Base-by-base conservation (phyloP, 2,888 invertebrate genomes). In the Pheosia tremula region DNA sequence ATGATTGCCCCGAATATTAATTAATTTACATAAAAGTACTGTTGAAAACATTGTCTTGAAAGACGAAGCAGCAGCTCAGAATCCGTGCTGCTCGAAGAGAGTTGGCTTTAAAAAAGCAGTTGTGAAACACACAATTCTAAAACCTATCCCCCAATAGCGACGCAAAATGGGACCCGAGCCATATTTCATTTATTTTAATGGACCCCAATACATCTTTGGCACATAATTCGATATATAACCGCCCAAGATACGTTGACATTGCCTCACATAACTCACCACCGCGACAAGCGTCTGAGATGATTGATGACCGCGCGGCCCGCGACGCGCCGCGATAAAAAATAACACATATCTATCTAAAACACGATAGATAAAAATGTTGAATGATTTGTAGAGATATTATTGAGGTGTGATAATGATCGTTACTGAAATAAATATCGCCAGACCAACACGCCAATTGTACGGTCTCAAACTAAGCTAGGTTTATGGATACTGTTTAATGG, bases 191-290 rank as follows among this genome's bases (percentile, higher is more conserved):
- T 50, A 24, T 50, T 50, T 50, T 50, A 50, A 50, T 24, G 7
- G 24, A 50, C 50, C 24, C 24, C 24, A 50, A 55, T 55, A 55
- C 24, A 8, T 54, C 36, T 54, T 37, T 38, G 13, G 37, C n/a
- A n/a, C 39, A 55, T 55, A 39, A 55, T 39, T 55, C 55, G 10
- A 55, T 55, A 37, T 55, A 39, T 11, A 55, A 55, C 38, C 39
- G 36, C n/a, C 55, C 11, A 55, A 39, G 55, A 55, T 55, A 11
- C 39, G 39, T 38, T 55, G 55, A 55, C 55, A 55, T n/a, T 13
- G 55, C 39, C n/a, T 38, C n/a, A 39, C 38, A 55, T 55, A 55
- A 55, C 39, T 39, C 39, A 55, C 55, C 11, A 55, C 11, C 39
- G 55, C 13, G 50, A 24, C 50, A 4, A 11, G 39, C n/a, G n/a